Percentiles rank a stretch among this genome's conserved stretches.
phyloP scores from a whole-genome alignment of 2,797 vertebrate species.

The Galago senegalensis region DNA sequence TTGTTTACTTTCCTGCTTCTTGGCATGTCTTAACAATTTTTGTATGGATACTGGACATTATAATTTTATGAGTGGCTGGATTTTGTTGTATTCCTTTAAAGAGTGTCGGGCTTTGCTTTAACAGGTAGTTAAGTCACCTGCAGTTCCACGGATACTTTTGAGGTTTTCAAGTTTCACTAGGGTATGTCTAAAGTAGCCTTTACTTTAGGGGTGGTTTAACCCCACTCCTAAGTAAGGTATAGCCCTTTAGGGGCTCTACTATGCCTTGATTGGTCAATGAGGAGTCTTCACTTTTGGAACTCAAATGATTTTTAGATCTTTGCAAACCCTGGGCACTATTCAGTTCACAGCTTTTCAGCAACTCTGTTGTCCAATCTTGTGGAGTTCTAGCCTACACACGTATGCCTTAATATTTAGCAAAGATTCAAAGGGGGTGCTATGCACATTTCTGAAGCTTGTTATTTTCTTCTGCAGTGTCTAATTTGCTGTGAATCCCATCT shows the following conservation, averaged over 20 bases:
- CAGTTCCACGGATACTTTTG: neutral
- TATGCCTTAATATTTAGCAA: neutral
- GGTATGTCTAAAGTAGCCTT: neutral
- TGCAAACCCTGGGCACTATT: neutral
- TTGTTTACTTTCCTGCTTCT: neutral
- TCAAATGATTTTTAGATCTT: neutral
- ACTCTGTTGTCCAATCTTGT: neutral
- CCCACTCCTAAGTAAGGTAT: neutral
- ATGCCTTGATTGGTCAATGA: neutral
- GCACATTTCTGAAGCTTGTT: neutral
- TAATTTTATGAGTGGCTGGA: neutral
- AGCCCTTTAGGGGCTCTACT: neutral
- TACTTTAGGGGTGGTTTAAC: neutral
- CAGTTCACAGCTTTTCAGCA: neutral
- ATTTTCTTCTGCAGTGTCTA: neutral
- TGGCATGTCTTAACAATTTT: neutral
- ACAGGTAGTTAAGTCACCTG: neutral
- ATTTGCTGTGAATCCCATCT: neutral
- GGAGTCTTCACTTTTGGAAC: neutral
- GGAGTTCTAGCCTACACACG: neutral
- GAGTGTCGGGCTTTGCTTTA: neutral
- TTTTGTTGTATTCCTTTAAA: slow-evolving; percentile 8
- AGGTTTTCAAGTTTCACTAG: neutral
- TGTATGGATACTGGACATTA: neutral
- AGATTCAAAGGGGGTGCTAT: neutral